Evolutionary conservation across 2,888 invertebrate species (phyloP).

Genomic region (Achlya flavicornis): DNA sequence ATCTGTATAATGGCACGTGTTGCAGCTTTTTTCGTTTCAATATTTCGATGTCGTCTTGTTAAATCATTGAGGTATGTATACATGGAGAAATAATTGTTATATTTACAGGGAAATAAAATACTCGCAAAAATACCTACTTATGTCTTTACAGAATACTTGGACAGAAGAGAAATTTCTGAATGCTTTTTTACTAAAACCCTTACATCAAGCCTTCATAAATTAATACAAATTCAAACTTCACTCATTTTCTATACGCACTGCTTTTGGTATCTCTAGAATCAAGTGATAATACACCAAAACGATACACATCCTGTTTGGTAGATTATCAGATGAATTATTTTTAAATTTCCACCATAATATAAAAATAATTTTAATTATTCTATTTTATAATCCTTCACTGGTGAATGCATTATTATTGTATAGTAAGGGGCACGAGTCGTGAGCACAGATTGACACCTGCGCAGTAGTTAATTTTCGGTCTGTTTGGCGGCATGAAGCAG

Average conservation of each 20-base stretch:
- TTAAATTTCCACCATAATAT: not conserved
- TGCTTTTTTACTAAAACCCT: not conserved
- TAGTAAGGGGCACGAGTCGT: too few relatives aligned
- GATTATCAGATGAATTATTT: not conserved
- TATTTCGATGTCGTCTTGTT: conserved; percentile 21
- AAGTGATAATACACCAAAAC: not conserved
- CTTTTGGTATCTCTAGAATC: not conserved
- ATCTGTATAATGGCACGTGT: conserved; percentile 40
- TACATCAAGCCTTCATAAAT: not conserved
- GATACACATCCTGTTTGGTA: not conserved
- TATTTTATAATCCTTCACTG: too few relatives aligned
- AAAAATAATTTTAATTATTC: not conserved
- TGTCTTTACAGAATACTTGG: not conserved
- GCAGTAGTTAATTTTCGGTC: too few relatives aligned
- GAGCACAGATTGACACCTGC: too few relatives aligned
- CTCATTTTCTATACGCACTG: conserved; percentile 11
- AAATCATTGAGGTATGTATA: not conserved
- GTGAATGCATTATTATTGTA: not conserved
- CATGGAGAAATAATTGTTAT: too few relatives aligned
- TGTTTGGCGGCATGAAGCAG: too few relatives aligned
- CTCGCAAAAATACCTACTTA: too few relatives aligned
- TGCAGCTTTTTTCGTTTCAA: conserved; percentile 49
- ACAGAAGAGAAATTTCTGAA: not conserved
- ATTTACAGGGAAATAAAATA: too few relatives aligned
- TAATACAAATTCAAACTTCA: not conserved